Base-by-base conservation (phyloP, 2,113 vertebrate species). In the Bostrychus sinensis region DNA sequence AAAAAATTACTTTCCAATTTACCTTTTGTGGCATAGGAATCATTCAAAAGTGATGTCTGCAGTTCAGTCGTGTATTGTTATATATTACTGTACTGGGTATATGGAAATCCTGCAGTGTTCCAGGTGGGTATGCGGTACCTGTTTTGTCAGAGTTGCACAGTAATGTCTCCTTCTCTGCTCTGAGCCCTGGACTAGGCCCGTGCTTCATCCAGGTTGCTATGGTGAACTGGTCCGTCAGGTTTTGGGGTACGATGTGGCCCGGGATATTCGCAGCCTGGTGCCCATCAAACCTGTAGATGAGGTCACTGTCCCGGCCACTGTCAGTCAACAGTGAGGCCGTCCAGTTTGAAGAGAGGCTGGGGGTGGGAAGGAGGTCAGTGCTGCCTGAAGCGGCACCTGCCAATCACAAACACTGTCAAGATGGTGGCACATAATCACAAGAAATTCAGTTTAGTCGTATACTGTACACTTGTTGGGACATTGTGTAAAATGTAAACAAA, bases 141-240 rank as follows among this genome's bases (percentile, higher is more conserved):
- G 96, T 98, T 84, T 98, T 99, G 81, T 99, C 97, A 14, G 97
- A 99, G 88, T 96, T 98, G 75, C 97, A 99, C 66, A 99, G 93
- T 63, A 99, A 92, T 6, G 97, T 98, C 86, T 99, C 97, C 71
- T 99, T 99, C 82, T 99, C 96, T 0, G 94, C 95, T 86, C 96
- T 91, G 71, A 96, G 80, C 2, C 95, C 96, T 0, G 94, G 94
- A 85, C 96, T 97, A 37, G 97, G 95, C 4, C 96, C 96, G 0
- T 99, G 97, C 64, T 95, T 96, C 97, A 99, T 98, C 97, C 97
- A 99, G 14, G 96, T 94, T 30, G 93, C 93, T 71, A 99, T 93
- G 61, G 96, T 99, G 89, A 99, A 99, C 76, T 98, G 97, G 83
- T 99, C 95, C 0, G 95, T 98, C 80, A 99, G 91, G 85, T 98